Base-by-base conservation (phyloP, 1,140 invertebrate genomes). In the Eciton burchellii region DNA sequence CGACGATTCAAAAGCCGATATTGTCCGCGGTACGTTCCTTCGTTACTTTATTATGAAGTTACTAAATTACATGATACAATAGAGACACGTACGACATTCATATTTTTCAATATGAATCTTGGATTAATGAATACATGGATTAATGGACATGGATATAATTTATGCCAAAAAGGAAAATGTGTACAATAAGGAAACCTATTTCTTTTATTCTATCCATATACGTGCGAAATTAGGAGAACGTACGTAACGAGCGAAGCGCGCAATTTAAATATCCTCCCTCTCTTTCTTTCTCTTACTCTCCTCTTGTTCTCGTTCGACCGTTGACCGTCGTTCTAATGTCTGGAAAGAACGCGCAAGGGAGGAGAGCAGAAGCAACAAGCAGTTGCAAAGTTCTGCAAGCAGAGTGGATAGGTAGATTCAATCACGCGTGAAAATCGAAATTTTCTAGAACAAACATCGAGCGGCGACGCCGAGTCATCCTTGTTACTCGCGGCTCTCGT, bases 401-500 rank as follows among this genome's bases (percentile, higher is more conserved):
- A 14, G 29, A 9, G 41, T 24, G 19, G 35, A 19, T 43, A 57
- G 56, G 63, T 56, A 35, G 19, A 1, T 70, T 70, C 45, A 14
- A 16, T 70, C 63, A 54, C 45, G 52, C 35, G 9, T 79, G 74
- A 26, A 70, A 79, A 79, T 57, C 63, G 74, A 12, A 35, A 70
- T 79, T 79, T 79, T 79, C 74, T 79, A 70, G 74, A 63, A 79
- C 74, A 49, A 79, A 57, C 56, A 49, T 70, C 66, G 81, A 66
- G 26, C 47, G 79, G 71, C 43, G 49, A 47, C 62, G 65, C n/a
- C 52, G 63, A 85, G 72, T 86, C 83, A 89, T 88, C 91, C 91
- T 91, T 89, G 92, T 91, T 91, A 90, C 87, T 90, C 89, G 89
- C 89, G 90, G 88, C 89, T 91, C 89, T 91, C 88, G 85, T 81